Percentiles rank a stretch among this genome's conserved stretches.
phyloP scores from a whole-genome alignment of 2,888 invertebrate species.

The Heliconius charithonia region DNA sequence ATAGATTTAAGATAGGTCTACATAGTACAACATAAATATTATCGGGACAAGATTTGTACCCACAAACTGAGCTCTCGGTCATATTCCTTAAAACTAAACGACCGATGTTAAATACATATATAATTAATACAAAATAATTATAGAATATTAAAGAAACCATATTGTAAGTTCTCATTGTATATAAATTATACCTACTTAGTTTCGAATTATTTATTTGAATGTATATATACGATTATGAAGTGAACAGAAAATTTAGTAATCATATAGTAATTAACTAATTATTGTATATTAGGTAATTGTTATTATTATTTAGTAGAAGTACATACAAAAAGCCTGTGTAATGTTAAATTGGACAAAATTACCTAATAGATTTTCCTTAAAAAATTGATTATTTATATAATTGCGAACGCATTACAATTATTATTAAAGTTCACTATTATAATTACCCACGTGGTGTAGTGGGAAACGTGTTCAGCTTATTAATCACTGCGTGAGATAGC shows the following conservation, averaged over 20 bases:
- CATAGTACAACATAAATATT: too few species aligned
- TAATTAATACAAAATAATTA: constrained; percentile 1
- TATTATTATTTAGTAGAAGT: not conserved
- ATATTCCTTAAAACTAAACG: too few species aligned
- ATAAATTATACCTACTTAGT: not conserved
- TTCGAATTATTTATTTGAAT: not conserved
- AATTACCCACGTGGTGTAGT: constrained; percentile 12
- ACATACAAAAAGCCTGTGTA: not conserved
- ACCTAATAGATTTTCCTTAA: not conserved
- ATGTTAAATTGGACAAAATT: not conserved
- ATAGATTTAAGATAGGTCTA: too few species aligned
- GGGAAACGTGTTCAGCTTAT: constrained; percentile 11
- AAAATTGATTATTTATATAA: not conserved
- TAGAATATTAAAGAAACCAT: not conserved
- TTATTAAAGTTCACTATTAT: not conserved
- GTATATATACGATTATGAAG: not conserved
- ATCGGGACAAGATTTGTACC: too few species aligned
- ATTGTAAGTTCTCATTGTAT: not conserved
- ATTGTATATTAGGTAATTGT: not conserved
- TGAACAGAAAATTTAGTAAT: not conserved
- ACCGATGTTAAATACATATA: not conserved
- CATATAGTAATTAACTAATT: constrained; percentile 9
- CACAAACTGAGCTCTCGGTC: too few species aligned
- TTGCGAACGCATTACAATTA: not conserved
- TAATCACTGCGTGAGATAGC: not conserved